A percentile compares a stretch with the other conserved stretches of the same genome.
Conservation (phyloP, 2,888 invertebrate genomes). For the Oegoconia quadripuncta region DNA sequence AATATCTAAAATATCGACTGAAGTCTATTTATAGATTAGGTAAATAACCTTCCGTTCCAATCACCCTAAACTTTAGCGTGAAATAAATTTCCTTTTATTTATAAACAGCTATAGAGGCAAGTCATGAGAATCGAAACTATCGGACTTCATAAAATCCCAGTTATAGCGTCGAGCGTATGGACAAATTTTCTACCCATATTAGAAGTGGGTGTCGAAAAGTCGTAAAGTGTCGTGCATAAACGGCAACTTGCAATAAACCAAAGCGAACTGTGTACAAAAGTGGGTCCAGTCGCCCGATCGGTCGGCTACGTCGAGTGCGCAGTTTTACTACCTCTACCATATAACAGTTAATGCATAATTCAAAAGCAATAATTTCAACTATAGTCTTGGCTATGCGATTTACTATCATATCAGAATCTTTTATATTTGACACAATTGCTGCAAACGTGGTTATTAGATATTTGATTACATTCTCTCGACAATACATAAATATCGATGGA, state of each 20-base stretch:
- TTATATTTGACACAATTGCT: constrained; percentile 16
- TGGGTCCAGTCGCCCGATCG: constrained; percentile 12
- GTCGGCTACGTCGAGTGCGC: constrained; percentile 29
- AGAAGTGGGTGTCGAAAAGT: constrained; percentile 45
- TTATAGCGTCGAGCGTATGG: constrained; percentile 44
- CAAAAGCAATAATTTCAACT: constrained; percentile 66
- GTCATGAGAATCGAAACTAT: constrained; percentile 26
- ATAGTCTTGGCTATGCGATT: constrained; percentile 60
- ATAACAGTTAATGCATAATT: constrained; percentile 67
- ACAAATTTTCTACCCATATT: constrained; percentile 52
- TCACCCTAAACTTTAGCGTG: too few relatives aligned
- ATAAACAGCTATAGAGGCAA: neutral
- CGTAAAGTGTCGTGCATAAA: constrained; percentile 51
- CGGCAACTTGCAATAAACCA: constrained; percentile 47
- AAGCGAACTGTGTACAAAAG: constrained; percentile 28
- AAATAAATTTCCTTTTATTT: neutral
- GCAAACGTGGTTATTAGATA: too few relatives aligned
- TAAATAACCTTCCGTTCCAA: too few relatives aligned
- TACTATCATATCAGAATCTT: constrained; percentile 55
- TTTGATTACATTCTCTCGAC: too few relatives aligned
- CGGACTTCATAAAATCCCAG: constrained; percentile 49
- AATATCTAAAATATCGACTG: neutral
- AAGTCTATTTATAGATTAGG: too few relatives aligned
- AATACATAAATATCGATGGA: too few relatives aligned
- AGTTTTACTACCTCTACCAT: constrained; percentile 58